A percentile compares a stretch with the other conserved stretches of the same genome.
These are phyloP conservation scores for Melanaphis sacchari DNA, from an alignment of 1,140 invertebrate species.

Conservation along the genomic window DNA sequence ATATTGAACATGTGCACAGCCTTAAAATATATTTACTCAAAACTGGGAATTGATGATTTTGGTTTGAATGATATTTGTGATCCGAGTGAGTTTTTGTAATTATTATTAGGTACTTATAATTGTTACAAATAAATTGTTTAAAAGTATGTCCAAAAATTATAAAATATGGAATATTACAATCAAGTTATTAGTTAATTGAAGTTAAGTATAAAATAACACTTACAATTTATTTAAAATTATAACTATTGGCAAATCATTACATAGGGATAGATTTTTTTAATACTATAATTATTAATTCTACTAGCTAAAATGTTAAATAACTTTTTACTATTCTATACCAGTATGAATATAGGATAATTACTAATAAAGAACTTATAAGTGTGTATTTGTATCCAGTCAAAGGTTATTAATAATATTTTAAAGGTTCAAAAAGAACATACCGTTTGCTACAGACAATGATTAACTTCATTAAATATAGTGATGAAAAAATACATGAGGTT, in stretches of 20 bases:
- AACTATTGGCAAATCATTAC: background rate
- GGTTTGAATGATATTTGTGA: slow-evolving; percentile 53
- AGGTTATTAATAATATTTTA: background rate
- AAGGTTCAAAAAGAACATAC: slow-evolving; percentile 42
- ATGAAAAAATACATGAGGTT: slow-evolving; percentile 49
- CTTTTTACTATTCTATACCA: no score
- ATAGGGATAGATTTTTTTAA: background rate
- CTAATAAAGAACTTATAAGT: no score
- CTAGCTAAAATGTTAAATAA: no score
- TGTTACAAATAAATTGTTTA: background rate
- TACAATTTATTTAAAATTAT: background rate
- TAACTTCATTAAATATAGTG: slow-evolving; percentile 50
- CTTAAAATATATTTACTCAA: slow-evolving; percentile 33
- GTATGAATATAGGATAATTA: no score
- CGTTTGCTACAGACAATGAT: slow-evolving; percentile 46
- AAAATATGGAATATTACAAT: background rate
- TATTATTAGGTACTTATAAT: background rate
- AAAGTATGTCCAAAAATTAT: background rate
- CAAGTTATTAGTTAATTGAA: background rate
- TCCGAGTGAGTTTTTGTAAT: slow-evolving; percentile 14
- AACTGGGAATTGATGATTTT: slow-evolving; percentile 55
- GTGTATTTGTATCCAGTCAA: background rate
- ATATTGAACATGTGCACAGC: slow-evolving; percentile 55
- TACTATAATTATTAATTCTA: background rate
- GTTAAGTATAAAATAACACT: background rate